Conservation (phyloP, 2,113 vertebrate genomes). For the Etia nguti region DNA sequence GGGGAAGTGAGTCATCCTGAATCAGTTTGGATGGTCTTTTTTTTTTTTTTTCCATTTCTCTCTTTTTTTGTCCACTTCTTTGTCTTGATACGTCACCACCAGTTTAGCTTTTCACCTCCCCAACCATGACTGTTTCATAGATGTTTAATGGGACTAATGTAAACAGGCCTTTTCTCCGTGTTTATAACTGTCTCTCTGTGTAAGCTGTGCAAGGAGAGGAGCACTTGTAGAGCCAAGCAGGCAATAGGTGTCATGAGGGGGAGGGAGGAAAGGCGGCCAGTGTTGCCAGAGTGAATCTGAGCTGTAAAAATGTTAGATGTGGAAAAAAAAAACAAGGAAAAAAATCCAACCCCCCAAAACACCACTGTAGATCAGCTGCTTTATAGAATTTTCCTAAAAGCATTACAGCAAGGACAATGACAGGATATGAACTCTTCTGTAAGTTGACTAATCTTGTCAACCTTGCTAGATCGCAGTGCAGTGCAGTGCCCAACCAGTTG, state of each 20-base stretch:
- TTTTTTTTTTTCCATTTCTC: conserved; percentile 1
- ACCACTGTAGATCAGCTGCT: neutral
- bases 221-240: conserved; percentile 16
- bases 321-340: neutral
- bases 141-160: conserved; percentile 45
- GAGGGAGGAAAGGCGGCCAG: neutral
- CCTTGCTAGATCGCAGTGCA: neutral
- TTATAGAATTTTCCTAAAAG: neutral
- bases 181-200: conserved; percentile 42
- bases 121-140: neutral
- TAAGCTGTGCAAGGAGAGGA: conserved; percentile 1
- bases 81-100: neutral
- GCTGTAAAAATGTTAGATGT: neutral
- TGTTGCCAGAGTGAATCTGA: neutral
- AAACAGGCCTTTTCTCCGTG: conserved; percentile 44
- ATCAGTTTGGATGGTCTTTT: neutral
- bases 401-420: neutral
- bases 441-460: neutral
- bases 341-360: neutral
- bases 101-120: neutral
- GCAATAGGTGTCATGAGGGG: neutral
- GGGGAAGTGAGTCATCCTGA: neutral
- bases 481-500: neutral
- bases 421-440: neutral
- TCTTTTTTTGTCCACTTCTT: neutral